Conservation (phyloP, 2,113 vertebrate species). For the Semicossyphus pulcher region DNA sequence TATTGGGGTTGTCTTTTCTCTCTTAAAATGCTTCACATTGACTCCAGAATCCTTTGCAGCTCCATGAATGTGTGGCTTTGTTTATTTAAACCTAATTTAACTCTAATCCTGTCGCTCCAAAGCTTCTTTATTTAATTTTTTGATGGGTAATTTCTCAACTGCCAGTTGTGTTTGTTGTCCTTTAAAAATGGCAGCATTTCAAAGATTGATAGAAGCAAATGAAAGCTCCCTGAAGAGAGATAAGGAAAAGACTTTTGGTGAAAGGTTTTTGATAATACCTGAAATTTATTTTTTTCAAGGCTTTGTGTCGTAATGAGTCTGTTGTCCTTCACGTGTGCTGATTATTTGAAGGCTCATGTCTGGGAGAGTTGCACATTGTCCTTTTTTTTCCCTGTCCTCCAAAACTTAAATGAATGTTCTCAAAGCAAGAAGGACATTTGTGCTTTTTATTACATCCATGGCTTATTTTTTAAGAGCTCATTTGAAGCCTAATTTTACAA, state of each 20-base stretch:
- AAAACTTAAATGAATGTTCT: background rate
- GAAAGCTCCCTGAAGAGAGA: background rate
- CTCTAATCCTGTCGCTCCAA: slow-evolving; percentile 1
- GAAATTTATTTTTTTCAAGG: background rate
- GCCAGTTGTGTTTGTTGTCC: background rate
- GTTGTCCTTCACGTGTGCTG: slow-evolving; percentile 10
- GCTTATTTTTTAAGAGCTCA: background rate
- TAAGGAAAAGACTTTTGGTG: slow-evolving; percentile 5
- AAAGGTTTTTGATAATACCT: slow-evolving; percentile 19
- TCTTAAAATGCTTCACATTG: background rate
- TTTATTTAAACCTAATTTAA: background rate
- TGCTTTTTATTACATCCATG: background rate
- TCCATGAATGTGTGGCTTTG: background rate
- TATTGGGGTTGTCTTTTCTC: background rate
- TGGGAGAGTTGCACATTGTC: background rate
- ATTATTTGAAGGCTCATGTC: background rate
- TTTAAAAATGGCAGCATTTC: background rate
- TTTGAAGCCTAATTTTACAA: background rate
- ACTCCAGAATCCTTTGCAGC: background rate
- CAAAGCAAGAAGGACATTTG: background rate
- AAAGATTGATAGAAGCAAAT: background rate
- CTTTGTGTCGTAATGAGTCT: slow-evolving; percentile 13
- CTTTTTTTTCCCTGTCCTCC: background rate
- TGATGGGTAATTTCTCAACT: background rate
- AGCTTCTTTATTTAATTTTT: background rate